Conservation (phyloP, 1,140 invertebrate genomes). For the Subanguina moxae region DNA sequence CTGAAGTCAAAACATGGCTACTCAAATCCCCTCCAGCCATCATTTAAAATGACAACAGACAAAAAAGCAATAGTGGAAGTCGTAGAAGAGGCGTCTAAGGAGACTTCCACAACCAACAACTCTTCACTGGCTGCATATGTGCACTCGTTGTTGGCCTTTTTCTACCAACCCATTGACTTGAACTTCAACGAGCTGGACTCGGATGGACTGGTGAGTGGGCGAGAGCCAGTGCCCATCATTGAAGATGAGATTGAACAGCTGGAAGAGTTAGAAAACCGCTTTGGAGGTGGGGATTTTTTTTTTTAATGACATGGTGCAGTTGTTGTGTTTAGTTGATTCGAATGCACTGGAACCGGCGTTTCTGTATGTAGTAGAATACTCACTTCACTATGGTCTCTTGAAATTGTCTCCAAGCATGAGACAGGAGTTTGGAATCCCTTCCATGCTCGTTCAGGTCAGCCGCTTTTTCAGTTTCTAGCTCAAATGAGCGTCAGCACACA, state of each 20-base stretch:
- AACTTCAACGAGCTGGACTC: background rate
- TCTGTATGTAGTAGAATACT: constrained; percentile 89
- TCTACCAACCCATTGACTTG: constrained; percentile 8
- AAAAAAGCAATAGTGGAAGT: background rate
- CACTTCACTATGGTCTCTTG: constrained; percentile 90
- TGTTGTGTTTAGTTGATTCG: background rate
- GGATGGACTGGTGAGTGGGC: background rate
- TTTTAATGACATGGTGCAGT: constrained; percentile 2
- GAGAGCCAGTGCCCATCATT: background rate
- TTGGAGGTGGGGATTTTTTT: background rate
- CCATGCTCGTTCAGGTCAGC: constrained; percentile 34
- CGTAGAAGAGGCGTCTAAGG: background rate
- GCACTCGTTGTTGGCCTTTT: constrained; percentile 3
- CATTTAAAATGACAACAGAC: background rate
- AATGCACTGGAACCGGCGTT: constrained; percentile 7
- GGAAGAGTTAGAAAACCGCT: background rate
- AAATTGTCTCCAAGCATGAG: constrained; percentile 72
- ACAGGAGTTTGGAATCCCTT: constrained; percentile 33
- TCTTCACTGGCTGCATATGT: constrained; percentile 2
- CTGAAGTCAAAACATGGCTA: background rate
- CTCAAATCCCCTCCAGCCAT: too few species aligned
- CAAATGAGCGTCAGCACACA: too few species aligned
- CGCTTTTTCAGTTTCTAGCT: background rate
- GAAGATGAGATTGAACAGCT: background rate
- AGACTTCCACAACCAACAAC: background rate